phyloP scores from a whole-genome alignment of 2,797 vertebrate genomes.

The Hypotaenidia philippensis region DNA sequence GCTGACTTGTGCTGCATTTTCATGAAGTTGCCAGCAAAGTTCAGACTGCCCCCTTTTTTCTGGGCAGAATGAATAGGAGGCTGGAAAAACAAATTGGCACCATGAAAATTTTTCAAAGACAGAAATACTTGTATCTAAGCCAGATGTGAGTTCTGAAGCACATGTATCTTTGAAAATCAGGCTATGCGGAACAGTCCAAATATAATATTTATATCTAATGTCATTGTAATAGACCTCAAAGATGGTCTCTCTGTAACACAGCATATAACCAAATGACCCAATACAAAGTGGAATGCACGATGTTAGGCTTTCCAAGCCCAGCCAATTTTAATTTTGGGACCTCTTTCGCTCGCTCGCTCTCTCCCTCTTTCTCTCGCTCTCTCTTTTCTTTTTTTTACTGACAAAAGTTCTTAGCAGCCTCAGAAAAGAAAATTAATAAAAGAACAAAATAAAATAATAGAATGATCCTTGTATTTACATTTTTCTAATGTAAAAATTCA shows the following conservation, averaged over 20 bases:
- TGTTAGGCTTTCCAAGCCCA: not conserved
- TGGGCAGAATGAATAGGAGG: not conserved
- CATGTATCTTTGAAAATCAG: not conserved
- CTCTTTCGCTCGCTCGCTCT: not conserved
- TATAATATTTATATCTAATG: conserved; percentile 10
- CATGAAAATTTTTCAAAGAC: not conserved
- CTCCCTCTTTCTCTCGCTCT: too few species aligned
- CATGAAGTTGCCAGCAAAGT: not conserved
- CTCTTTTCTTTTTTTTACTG: not conserved
- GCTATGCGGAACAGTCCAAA: not conserved
- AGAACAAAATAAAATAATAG: not conserved
- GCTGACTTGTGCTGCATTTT: not conserved
- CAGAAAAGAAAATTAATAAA: not conserved
- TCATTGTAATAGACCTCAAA: not conserved
- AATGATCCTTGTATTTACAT: not conserved
- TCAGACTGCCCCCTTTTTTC: not conserved
- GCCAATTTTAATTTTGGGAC: not conserved
- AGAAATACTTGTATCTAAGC: not conserved
- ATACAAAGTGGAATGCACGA: conserved; percentile 4
- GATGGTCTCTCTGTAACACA: not conserved
- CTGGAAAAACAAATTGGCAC: not conserved
- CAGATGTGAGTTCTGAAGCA: not conserved
- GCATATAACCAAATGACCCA: not conserved
- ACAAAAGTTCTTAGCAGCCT: not conserved
- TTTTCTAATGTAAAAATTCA: not conserved